phyloP scores from a whole-genome alignment of 2,888 invertebrate species.

The Bombylius major region DNA sequence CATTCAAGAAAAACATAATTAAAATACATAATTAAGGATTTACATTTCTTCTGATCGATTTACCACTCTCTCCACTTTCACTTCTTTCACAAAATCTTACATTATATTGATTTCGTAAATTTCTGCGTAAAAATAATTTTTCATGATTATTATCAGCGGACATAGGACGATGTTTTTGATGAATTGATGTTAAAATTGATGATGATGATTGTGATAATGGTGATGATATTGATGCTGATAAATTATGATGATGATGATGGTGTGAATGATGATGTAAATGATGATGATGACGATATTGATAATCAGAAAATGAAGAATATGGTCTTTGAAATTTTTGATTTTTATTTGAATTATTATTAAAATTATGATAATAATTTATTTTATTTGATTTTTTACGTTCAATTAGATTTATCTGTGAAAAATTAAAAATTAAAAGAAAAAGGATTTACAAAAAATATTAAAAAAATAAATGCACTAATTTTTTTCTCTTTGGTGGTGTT shows the following conservation, averaged over 20 bases:
- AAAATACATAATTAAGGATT: too few species aligned
- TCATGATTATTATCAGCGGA: slow-evolving; percentile 30
- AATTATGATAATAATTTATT: slow-evolving; percentile 21
- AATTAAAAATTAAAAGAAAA: slow-evolving; percentile 1
- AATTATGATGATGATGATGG: slow-evolving; percentile 15
- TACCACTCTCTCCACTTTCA: too few species aligned
- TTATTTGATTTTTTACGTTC: slow-evolving; percentile 31
- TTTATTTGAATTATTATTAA: too few species aligned
- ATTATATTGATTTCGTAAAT: too few species aligned
- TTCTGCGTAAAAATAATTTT: too few species aligned
- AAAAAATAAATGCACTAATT: too few species aligned
- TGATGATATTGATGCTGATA: slow-evolving; percentile 21
- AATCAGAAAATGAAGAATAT: slow-evolving; percentile 23
- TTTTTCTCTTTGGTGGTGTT: slow-evolving; percentile 2
- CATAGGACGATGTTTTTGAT: slow-evolving; percentile 22
- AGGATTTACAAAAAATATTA: too few species aligned
- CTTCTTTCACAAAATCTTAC: too few species aligned
- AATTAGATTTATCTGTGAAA: slow-evolving; percentile 34
- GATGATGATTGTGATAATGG: not conserved
- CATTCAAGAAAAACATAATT: too few species aligned
- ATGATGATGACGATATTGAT: not conserved
- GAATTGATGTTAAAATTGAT: not conserved
- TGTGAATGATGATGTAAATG: not conserved
- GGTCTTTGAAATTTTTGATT: slow-evolving; percentile 24
- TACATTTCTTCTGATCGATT: too few species aligned